These are phyloP conservation scores for Ploceus nigricollis DNA, from an alignment of 2,113 vertebrate species.

Conservation along the genomic window DNA sequence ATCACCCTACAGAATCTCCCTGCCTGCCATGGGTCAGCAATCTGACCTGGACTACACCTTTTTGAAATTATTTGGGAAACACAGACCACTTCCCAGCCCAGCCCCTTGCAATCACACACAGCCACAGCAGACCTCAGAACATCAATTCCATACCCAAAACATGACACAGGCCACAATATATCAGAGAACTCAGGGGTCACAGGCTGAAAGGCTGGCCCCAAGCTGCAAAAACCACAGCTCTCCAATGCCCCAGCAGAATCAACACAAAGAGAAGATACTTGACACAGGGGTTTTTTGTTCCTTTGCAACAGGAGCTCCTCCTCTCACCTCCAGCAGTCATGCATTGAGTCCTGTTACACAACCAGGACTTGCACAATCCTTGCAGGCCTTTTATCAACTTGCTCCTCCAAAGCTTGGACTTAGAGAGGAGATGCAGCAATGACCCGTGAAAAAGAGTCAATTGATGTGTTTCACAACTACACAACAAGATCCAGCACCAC, in stretches of 20 bases:
- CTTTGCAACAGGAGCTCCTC: not conserved
- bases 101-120: not conserved
- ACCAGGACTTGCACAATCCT: conserved; percentile 45
- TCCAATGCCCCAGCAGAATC: not conserved
- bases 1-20: not conserved
- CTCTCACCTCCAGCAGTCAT: not conserved
- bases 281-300: not conserved
- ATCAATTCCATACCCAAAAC: not conserved
- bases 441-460: not conserved
- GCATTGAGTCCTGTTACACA: not conserved
- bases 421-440: not conserved
- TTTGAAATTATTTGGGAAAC: not conserved
- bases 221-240: not conserved
- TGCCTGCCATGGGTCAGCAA: not conserved
- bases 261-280: not conserved
- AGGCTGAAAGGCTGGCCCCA: not conserved
- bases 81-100: not conserved
- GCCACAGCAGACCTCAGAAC: not conserved
- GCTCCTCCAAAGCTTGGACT: not conserved
- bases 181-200: not conserved
- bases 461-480: not conserved
- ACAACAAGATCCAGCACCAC: not conserved
- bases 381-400: not conserved
- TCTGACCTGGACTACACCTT: not conserved
- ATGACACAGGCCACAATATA: not conserved